Conservation (phyloP, 2,113 vertebrate genomes). For the Lamprologus tigripictilis region DNA sequence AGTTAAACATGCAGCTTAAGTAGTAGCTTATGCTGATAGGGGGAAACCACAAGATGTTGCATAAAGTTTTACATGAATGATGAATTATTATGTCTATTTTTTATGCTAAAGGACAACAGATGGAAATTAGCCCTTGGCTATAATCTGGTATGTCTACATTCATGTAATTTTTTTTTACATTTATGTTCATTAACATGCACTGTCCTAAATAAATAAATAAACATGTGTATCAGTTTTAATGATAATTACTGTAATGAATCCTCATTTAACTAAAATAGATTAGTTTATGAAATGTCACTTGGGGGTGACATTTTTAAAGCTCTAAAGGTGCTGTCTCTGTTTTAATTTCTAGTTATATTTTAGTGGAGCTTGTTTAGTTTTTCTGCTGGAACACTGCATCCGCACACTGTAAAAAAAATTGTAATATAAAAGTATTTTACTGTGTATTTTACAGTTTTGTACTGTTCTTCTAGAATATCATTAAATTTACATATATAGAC, state of each 20-base stretch:
- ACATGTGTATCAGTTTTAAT: background rate
- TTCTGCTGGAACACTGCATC: background rate
- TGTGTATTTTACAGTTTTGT: background rate
- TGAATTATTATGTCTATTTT: too few relatives aligned
- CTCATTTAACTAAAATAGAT: background rate
- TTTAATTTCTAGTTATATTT: background rate
- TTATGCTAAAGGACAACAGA: too few relatives aligned
- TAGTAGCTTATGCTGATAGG: background rate
- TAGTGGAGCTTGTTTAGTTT: background rate
- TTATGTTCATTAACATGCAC: too few relatives aligned
- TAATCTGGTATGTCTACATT: too few relatives aligned
- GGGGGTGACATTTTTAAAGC: background rate
- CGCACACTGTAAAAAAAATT: background rate
- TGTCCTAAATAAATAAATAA: too few relatives aligned
- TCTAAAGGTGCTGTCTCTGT: background rate
- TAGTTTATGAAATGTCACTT: background rate
- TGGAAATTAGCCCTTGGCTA: too few relatives aligned
- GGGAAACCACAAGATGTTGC: background rate
- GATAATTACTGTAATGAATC: background rate
- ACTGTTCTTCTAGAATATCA: background rate
- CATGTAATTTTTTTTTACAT: too few relatives aligned
- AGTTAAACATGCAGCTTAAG: fast-evolving
- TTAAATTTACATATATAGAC: background rate
- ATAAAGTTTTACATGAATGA: background rate
- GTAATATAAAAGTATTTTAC: background rate